A percentile compares a stretch with the other conserved stretches of the same genome.
Conservation (phyloP, 2,113 vertebrate genomes). For the Ceyx cyanopectus region DNA sequence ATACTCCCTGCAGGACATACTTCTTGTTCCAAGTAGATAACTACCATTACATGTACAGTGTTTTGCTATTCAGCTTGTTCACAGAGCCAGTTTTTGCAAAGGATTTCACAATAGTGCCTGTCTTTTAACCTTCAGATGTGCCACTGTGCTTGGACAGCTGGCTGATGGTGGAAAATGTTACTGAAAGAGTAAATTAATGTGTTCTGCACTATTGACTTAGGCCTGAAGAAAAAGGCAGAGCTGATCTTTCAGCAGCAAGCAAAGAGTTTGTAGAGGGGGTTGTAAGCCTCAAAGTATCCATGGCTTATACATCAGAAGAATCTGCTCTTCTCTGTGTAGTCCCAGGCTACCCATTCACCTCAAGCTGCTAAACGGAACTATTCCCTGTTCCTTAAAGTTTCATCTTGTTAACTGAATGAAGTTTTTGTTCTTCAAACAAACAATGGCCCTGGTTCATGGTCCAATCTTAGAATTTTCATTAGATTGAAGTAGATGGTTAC, state of each 20-base stretch:
- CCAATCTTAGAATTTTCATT: background rate
- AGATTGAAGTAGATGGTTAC: background rate
- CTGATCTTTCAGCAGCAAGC: background rate
- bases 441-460: background rate
- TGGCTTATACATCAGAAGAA: background rate
- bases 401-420: background rate
- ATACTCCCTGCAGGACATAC: background rate
- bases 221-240: background rate
- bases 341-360: background rate
- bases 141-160: conserved; percentile 58
- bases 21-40: conserved; percentile 4
- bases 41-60: background rate
- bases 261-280: background rate
- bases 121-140: background rate
- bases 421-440: background rate
- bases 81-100: conserved; percentile 7
- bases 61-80: conserved; percentile 15
- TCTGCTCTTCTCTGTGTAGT: background rate
- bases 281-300: background rate
- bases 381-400: background rate
- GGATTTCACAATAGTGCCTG: conserved; percentile 10
- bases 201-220: background rate
- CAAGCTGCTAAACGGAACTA: background rate
- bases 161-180: background rate
- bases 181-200: background rate